A percentile compares a stretch with the other conserved stretches of the same genome.
Evolutionary conservation across 2,113 vertebrate genomes (phyloP).

Genomic region (Sinosuthora webbiana): DNA sequence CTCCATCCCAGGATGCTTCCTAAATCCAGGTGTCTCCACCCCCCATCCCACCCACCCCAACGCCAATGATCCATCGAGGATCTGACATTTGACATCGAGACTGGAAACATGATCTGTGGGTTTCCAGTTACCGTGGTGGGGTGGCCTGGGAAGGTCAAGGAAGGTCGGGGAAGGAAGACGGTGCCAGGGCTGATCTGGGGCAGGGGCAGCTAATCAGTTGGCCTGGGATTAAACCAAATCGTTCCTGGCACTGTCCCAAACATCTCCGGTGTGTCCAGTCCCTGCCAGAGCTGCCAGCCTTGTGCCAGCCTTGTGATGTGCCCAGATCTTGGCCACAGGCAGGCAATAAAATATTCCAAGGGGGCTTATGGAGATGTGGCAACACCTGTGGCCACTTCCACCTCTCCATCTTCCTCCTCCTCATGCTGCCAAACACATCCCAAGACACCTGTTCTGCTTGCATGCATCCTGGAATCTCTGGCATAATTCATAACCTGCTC

Average conservation of each 20-base stretch:
- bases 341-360: neutral
- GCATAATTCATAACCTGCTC: neutral
- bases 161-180: neutral
- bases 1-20: neutral
- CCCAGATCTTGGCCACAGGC: accelerated
- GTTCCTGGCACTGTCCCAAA: neutral
- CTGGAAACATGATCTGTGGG: neutral
- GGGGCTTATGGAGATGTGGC: neutral
- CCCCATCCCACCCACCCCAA: neutral
- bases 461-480: neutral
- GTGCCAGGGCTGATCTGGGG: neutral
- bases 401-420: neutral
- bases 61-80: accelerated
- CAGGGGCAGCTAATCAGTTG: neutral
- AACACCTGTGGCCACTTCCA: accelerated
- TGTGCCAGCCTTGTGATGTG: neutral
- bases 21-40: neutral
- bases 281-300: neutral
- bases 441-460: accelerated
- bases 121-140: accelerated
- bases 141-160: neutral
- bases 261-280: accelerated
- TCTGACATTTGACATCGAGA: neutral
- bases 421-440: neutral
- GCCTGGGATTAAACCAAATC: neutral